Evolutionary conservation across 2,888 invertebrate genomes (phyloP), one percentile per base, ranked within the genome.

Genomic region (Diarsia rubi): DNA sequence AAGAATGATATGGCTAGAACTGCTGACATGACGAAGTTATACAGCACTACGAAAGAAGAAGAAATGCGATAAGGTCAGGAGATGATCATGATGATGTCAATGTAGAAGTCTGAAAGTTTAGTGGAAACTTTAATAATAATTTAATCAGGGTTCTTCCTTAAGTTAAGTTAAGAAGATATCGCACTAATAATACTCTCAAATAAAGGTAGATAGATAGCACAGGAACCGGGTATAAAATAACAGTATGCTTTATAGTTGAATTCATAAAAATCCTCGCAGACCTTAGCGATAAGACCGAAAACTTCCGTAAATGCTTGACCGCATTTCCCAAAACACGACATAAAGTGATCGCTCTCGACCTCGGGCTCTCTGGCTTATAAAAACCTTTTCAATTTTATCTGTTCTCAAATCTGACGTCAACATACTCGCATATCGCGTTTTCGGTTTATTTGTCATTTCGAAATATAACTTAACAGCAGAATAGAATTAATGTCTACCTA

Each of bases 351-450:
- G 14, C 4, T 3, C 24, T 42, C 1, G 21, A 21, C 37, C 24
- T 0, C 31, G 69, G 14, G 16, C n/a, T 5, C 19, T 69, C 0
- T 19, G 69, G 14, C 21, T 44, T 14, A 12, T 69, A 27, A 49
- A 49, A 49, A n/a, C 24, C 11, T 37, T 70, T 70, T 47, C 19
- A 65, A 66, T 67, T 37, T 45, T 45, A 44, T 31, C 45, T 31
- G n/a, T 31, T 44, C 27, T 44, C 9, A 60, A 60, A 60, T 44
- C 21, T 59, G 9, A 0, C 44, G 6, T 44, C 65, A 45, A n/a
- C n/a, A n/a, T 14, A 37, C n/a, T 3, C 42, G 68, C 68, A n/a
- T 31, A 4, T 45, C 47, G 45, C 6, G 8, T 8, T 19, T 24
- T 62, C 1, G 6, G 24, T 11, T 47, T 31, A 64, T n/a, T 64